A percentile compares a stretch with the other conserved stretches of the same genome.
These are phyloP conservation scores for Megaustenia siamemsis DNA, from an alignment of 2,888 invertebrate species.

Conservation along the genomic window DNA sequence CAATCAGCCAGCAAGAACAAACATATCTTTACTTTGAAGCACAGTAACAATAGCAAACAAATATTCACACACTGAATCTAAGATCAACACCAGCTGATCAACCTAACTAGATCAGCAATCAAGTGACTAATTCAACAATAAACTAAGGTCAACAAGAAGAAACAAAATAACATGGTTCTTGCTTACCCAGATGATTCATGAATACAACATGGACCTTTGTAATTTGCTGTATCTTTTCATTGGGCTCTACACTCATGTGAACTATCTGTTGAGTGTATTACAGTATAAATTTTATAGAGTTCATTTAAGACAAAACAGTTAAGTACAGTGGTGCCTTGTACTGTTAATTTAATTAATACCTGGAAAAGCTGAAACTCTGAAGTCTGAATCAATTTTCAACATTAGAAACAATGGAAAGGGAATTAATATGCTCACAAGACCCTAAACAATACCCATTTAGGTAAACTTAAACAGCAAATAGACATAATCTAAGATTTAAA, in stretches of 20 bases:
- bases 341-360: no score
- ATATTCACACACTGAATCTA: no score
- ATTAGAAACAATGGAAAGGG: not conserved
- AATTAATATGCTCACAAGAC: not conserved
- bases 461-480: no score
- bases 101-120: no score
- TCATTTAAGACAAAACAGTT: not conserved
- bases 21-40: no score
- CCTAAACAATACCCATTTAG: no score
- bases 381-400: not conserved
- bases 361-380: no score
- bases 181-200: conserved; percentile 76
- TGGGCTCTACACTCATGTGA: conserved; percentile 29
- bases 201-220: conserved; percentile 74
- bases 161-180: not conserved
- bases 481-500: no score
- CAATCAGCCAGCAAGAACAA: no score
- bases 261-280: conserved; percentile 8
- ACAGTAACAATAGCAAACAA: no score
- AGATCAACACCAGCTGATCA: not conserved
- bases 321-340: no score
- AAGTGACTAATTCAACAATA: no score
- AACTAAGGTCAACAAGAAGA: not conserved
- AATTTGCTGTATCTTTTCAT: conserved; percentile 44
- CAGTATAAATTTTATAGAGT: not conserved